phyloP scores from a whole-genome alignment of 2,888 invertebrate species.

The Scaptomyza caliginosa region DNA sequence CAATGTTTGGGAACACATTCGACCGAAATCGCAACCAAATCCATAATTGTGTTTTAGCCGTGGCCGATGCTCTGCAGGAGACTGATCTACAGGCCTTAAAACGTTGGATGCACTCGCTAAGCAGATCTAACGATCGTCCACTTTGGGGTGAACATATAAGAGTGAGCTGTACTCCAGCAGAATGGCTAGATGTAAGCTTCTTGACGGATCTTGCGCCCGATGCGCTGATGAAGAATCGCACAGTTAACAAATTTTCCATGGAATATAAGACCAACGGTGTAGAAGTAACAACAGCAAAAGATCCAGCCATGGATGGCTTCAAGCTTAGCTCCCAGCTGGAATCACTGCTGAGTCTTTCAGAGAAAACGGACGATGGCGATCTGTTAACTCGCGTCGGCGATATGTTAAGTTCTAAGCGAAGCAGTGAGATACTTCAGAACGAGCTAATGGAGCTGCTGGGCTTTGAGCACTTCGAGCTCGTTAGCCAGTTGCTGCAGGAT shows the following conservation, averaged over 20 bases:
- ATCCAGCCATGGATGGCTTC: constrained; percentile 8
- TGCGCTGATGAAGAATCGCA: constrained; percentile 57
- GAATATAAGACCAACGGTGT: constrained; percentile 45
- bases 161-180: constrained; percentile 41
- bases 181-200: constrained; percentile 49
- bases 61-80: constrained; percentile 85
- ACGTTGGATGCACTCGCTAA: constrained; percentile 81
- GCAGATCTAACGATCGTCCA: constrained; percentile 25
- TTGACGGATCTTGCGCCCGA: constrained; percentile 73
- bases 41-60: constrained; percentile 86
- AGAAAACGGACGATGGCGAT: constrained; percentile 68
- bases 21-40: constrained; percentile 86
- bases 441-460: constrained; percentile 94
- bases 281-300: not conserved
- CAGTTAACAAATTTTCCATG: constrained; percentile 70
- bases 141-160: constrained; percentile 76
- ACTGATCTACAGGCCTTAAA: constrained; percentile 85
- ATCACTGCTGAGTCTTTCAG: constrained; percentile 68
- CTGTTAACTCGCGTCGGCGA: constrained; percentile 79
- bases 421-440: constrained; percentile 90
- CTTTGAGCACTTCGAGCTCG: constrained; percentile 92
- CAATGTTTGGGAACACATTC: constrained; percentile 87
- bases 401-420: constrained; percentile 86
- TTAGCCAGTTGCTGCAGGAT: constrained; percentile 88
- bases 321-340: constrained; percentile 66